Base-by-base conservation (phyloP, 2,888 invertebrate genomes). In the Drosophila meridiana region DNA sequence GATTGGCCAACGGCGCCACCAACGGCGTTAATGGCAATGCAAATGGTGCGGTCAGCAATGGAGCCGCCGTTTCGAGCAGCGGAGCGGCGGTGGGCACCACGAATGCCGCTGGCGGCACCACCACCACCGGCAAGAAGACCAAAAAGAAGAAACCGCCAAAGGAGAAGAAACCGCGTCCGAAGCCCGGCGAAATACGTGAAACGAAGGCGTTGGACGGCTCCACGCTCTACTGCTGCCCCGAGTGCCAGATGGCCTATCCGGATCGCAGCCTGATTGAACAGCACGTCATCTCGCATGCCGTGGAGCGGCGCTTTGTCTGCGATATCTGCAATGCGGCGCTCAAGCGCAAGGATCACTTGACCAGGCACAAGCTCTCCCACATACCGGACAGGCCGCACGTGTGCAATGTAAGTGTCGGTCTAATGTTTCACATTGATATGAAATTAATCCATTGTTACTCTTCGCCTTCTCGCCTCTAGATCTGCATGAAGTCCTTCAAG, bases 211-310 rank as follows among this genome's bases (percentile, higher is more conserved):
- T 96, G 61, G 97, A 97, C 83, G 97, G 97, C 47, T 97, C 97
- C 60, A 97, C 97, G 0, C 92, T 97, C 26, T 97, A 96, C 89
- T 97, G 97, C 91, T 97, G 97, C 92, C 97, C 97, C 0, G 97
- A 97, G 91, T 97, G 97, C 91, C 97, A 97, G 92, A 97, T 97
- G 97, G 97, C 97, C 43, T 97, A 97, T 91, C 97, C 97, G 4
- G 97, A 97, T 92, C 96, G 97, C 71, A 96, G 96, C 73, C 93
- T 97, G 53, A 93, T 97, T 66, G 97, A 97, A 85, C 97, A 97
- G 89, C 97, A 97, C 93, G 94, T 97, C n/a, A 94, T 97, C 26
- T 97, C 97, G 11, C 97, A 97, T 92, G 97, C 97, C 5, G 95
- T 97, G 92, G 97, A 97, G 90, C 94, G 97, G 80, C 95, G 96